Evolutionary conservation across 1,140 invertebrate genomes (phyloP), one percentile per base, ranked within the genome.

Genomic region (Zaprionus camerounensis): DNA sequence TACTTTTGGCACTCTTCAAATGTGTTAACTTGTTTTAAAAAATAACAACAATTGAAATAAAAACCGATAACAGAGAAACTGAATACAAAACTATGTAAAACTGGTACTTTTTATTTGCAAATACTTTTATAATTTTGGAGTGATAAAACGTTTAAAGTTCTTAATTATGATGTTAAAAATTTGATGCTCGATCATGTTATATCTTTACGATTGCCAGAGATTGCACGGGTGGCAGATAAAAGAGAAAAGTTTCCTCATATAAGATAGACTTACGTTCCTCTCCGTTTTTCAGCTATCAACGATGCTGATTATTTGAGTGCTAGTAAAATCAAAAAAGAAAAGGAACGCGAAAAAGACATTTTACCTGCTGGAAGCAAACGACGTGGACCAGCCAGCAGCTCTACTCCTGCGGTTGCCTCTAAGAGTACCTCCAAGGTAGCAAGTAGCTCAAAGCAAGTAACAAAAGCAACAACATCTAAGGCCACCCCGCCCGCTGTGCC

Each of bases 281-380:
- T 17, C 76, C 24, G 44, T 44, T 55, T 55, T 78, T 15, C 63
- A 92, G 91, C 91, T 5, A 92, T 92, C 41, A 92, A 82, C 51
- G 91, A 92, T 70, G 73, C 91, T 3, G 91, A 92, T 59, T 92
- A 92, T 51, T 46, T 72, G 5, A 53, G 68, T 44, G 31, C 80
- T 12, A 70, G 36, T 3, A 92, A 90, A 65, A 36, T 92, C 3
- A 92, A 92, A 61, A 92, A 92, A 68, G 91, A 92, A 59, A 92
- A 90, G 53, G 91, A 79, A 24, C 64, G 76, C 2, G 84, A 84
- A 7, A 73, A 73, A 61, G 80, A 90, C 5, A 38, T 76, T 11
- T 28, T 90, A 0, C 64, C 79, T 1, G 53, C 77, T 22, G 90
- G 88, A 2, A 64, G 51, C 1, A 91, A 91, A 38, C 56, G 88